Evolutionary conservation across 2,113 vertebrate genomes (phyloP).

Genomic region (Saccopteryx leptura): DNA sequence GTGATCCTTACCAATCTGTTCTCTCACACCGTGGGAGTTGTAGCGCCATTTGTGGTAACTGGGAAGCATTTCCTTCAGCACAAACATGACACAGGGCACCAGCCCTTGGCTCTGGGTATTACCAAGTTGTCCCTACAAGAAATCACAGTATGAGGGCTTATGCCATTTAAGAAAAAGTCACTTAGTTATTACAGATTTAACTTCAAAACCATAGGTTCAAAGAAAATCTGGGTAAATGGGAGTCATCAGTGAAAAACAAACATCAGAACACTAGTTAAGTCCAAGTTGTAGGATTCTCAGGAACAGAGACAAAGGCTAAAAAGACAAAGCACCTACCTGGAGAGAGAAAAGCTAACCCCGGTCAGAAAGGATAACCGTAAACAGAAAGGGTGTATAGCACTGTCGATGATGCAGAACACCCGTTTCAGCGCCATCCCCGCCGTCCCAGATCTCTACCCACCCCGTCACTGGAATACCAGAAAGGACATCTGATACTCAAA

Average conservation of each 20-base stretch:
- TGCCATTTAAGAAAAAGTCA: neutral
- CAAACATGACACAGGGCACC: conserved; percentile 97
- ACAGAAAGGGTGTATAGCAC: neutral
- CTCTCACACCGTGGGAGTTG: conserved; percentile 95
- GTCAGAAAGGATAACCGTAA: neutral
- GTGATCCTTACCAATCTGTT: conserved; percentile 93
- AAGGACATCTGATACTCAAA: neutral
- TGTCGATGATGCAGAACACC: neutral
- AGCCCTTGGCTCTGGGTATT: conserved; percentile 97
- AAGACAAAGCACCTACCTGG: neutral
- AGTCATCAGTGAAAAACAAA: neutral
- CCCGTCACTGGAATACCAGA: neutral
- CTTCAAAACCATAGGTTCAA: neutral
- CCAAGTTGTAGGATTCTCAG: neutral
- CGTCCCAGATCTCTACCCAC: neutral
- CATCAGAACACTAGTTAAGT: neutral
- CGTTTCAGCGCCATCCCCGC: neutral
- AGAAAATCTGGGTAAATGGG: conserved; percentile 27
- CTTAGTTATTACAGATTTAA: conserved; percentile 19
- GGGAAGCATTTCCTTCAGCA: conserved; percentile 98
- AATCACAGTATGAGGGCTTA: conserved; percentile 40
- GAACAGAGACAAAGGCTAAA: conserved; percentile 8
- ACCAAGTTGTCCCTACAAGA: conserved; percentile 95
- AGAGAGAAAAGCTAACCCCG: neutral
- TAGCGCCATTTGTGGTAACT: conserved; percentile 99